phyloP scores from a whole-genome alignment of 2,888 invertebrate species.

The Microctonus brassicae region DNA sequence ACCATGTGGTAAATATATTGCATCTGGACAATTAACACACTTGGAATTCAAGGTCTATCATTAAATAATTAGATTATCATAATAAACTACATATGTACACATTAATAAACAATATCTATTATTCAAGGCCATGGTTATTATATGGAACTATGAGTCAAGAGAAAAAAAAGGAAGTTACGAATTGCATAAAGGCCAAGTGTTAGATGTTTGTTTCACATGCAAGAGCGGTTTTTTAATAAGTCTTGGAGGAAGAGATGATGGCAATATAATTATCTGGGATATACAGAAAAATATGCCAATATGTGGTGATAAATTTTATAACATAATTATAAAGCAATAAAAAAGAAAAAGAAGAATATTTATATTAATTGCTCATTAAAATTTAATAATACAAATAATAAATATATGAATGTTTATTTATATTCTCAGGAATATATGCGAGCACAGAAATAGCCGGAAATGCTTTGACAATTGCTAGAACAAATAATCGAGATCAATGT shows the following conservation, averaged over 20 bases:
- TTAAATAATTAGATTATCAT: neutral
- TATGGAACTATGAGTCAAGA: constrained; percentile 86
- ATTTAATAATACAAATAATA: neutral
- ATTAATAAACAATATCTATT: constrained; percentile 35
- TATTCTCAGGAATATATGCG: constrained; percentile 70
- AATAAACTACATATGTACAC: neutral
- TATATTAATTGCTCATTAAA: too few species aligned
- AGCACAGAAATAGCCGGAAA: constrained; percentile 81
- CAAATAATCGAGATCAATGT: constrained; percentile 74
- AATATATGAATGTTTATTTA: constrained; percentile 11
- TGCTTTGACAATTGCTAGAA: constrained; percentile 74
- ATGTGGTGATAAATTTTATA: too few species aligned
- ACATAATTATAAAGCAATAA: too few species aligned
- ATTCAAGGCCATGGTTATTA: constrained; percentile 79
- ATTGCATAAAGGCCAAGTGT: constrained; percentile 90
- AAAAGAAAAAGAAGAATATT: too few species aligned
- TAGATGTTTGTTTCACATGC: constrained; percentile 85
- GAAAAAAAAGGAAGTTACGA: constrained; percentile 79
- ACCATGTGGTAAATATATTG: constrained; percentile 81
- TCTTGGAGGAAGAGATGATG: constrained; percentile 91
- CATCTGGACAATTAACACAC: constrained; percentile 91
- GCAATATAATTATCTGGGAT: constrained; percentile 89
- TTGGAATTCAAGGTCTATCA: constrained; percentile 86
- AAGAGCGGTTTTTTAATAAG: constrained; percentile 87
- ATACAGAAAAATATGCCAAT: constrained; percentile 73